Evolutionary conservation across 1,140 invertebrate genomes (phyloP), one percentile per base, ranked within the genome.

Genomic region (Zaprionus inermis): DNA sequence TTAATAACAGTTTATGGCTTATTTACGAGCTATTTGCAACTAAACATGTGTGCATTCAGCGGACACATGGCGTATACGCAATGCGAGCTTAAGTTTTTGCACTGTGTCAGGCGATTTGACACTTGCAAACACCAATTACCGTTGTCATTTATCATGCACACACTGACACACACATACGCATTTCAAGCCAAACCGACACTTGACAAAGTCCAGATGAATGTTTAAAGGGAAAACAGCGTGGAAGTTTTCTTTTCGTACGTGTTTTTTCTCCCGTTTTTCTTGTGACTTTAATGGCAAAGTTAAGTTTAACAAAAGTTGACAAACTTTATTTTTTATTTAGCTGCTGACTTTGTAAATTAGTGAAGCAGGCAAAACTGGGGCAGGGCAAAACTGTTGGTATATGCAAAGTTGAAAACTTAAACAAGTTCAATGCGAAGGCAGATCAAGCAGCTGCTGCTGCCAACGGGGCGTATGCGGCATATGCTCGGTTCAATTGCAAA

Each of bases 91-190:
- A 32, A 16, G 6, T 24, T 54, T 28, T 28, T n/a, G 5, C 32
- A 52, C 32, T 69, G 18, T 46, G 51, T 65, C 68, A 69, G 70
- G 52, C 64, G 54, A 78, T 71, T 78, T 78, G 72, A 74, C 70
- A 86, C 68, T 79, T 86, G 81, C 79, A 66, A 74, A 65, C 69
- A 73, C 54, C 83, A 81, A 88, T 88, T 86, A 86, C 72, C 61
- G 71, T 68, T 86, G 79, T 71, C 78, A 73, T 76, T 86, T 77
- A 65, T 81, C 78, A 49, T 20, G 16, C 10, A 46, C 44, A 46
- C 4, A 46, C 18, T n/a, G n/a, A 22, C 18, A 5, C 44, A 12
- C 12, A 16, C 20, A 32, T 7, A 32, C 30, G 28, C 28, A 28
- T 2, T 3, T 36, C 65, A 49, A 56, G 59, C 60, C 24, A 60